phyloP scores from a whole-genome alignment of 2,113 vertebrate genomes.

The Caretta caretta region DNA sequence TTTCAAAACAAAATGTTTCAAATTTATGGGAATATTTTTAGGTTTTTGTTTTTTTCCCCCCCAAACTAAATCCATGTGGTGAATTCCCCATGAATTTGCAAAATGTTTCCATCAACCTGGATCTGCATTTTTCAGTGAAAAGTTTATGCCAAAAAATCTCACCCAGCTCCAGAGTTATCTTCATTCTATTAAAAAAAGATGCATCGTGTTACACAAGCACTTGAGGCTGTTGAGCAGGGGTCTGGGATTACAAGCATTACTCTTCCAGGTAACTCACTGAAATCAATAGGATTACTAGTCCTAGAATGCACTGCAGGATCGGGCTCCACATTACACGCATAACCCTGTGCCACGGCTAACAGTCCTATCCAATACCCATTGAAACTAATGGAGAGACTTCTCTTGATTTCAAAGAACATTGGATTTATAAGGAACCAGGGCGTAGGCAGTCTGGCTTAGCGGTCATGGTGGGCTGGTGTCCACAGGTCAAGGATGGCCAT shows the following conservation, averaged over 20 bases:
- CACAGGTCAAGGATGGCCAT: not conserved
- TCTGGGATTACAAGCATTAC: not conserved
- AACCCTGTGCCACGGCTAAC: not conserved
- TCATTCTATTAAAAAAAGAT: not conserved
- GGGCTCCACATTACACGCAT: not conserved
- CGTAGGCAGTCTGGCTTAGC: no score
- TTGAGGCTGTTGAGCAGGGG: not conserved
- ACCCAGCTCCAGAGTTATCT: not conserved
- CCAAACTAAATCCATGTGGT: not conserved
- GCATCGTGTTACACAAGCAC: not conserved
- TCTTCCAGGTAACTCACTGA: not conserved
- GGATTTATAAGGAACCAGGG: not conserved
- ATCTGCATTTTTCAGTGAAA: not conserved
- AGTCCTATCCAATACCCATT: not conserved
- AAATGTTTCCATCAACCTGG: not conserved
- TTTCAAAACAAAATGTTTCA: not conserved
- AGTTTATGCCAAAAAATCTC: not conserved
- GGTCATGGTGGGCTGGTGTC: not conserved
- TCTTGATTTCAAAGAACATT: not conserved
- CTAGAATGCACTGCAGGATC: not conserved
- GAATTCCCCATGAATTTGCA: not conserved
- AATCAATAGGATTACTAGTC: not conserved
- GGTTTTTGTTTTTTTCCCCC: accelerated
- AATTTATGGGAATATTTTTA: not conserved
- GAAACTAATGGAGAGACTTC: not conserved